Percentiles rank a stretch among this genome's conserved stretches.
These are phyloP conservation scores for Remorina albescens DNA, from an alignment of 2,797 vertebrate genomes.

Conservation along the genomic window DNA sequence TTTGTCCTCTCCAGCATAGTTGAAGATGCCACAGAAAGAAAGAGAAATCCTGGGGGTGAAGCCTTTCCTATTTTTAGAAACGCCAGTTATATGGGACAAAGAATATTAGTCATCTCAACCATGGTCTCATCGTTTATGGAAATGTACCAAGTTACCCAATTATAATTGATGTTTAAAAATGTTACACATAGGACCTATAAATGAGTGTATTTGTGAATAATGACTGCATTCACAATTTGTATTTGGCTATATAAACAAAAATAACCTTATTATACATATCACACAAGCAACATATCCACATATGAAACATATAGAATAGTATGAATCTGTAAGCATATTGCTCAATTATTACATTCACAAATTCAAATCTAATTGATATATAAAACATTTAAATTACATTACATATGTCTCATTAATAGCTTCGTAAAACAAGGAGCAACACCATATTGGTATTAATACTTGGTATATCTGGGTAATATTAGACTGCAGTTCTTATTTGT, in stretches of 20 bases:
- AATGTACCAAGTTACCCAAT: conserved; percentile 25
- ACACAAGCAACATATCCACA: conserved; percentile 55
- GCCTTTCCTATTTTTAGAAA: conserved; percentile 21
- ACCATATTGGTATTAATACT: neutral
- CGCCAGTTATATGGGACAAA: conserved; percentile 2
- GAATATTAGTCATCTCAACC: conserved; percentile 40
- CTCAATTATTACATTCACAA: conserved; percentile 76
- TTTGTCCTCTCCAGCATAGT: conserved; percentile 29
- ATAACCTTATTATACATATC: conserved; percentile 53
- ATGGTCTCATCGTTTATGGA: conserved; percentile 30
- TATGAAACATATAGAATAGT: conserved; percentile 68
- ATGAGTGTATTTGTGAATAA: conserved; percentile 1
- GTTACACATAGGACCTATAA: conserved; percentile 35
- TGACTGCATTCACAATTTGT: conserved; percentile 53
- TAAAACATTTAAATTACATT: conserved; percentile 64
- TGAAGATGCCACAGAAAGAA: conserved; percentile 11
- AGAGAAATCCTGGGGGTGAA: conserved; percentile 27
- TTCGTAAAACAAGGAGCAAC: neutral
- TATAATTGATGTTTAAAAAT: conserved; percentile 40
- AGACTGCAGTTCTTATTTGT: no score
- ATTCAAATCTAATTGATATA: conserved; percentile 66
- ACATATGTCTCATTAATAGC: neutral
- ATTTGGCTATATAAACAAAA: conserved; percentile 54
- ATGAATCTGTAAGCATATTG: conserved; percentile 73
- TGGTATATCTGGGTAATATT: neutral